Base-by-base conservation (phyloP, 2,797 vertebrate species). In the Novumbra hubbsi region DNA sequence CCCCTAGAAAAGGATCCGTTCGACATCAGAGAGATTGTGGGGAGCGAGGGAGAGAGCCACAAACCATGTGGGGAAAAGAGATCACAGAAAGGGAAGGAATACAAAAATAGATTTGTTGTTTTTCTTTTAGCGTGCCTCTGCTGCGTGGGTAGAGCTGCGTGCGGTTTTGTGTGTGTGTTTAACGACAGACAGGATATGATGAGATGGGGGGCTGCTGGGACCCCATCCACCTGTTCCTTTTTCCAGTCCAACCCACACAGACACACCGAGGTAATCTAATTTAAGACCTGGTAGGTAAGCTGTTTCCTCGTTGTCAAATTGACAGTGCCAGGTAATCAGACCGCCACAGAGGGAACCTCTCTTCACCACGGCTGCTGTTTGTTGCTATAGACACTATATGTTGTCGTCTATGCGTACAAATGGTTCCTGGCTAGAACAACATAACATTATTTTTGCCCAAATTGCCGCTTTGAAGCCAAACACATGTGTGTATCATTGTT, bases 241-340 rank as follows among this genome's bases (percentile, higher is more conserved):
- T 85, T 82, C 48, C 24, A 45, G 52, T 49, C 71, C 11, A 67
- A 28, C 49, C 34, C 5, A 50, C 21, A 50, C 50, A 64, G 17
- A 57, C 71, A 57, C 21, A 55, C 19, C 60, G 27, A 68, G 72
- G 24, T 73, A 70, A 73, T 73, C 77, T 83, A n/a, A 87, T 90
- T 87, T 86, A 77, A 15, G 73, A 32, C 50, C n/a, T 69, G 83
- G 78, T 76, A 76, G 77, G 72, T 78, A 73, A 30, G 75, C 80
- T 72, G 62, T 60, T 38, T 71, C 75, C 71, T 85, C 72, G 72
- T 80, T 83, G 79, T 79, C 74, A 80, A 78, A 69, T 80, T 79
- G 75, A 83, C 73, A 77, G 78, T 81, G 78, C 74, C 74, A 72
- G 79, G 84, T 86, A 88, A 92, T 92, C 91, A 91, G 89, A 87